phyloP scores from a whole-genome alignment of 2,797 vertebrate genomes.

The Bufotes viridis region DNA sequence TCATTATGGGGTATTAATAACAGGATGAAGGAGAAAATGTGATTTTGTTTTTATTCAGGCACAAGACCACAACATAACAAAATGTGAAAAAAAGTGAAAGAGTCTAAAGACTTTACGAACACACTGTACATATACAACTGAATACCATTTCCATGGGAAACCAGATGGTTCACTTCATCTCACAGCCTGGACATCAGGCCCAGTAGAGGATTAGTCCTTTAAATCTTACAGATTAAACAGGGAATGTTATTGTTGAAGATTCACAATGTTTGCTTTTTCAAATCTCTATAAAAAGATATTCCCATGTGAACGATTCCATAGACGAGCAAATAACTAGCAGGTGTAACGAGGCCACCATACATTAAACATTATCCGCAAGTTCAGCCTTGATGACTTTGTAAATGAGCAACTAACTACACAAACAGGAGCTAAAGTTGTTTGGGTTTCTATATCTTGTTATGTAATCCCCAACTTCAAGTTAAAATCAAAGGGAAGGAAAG shows the following conservation, averaged over 20 bases:
- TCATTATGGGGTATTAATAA: too few species aligned
- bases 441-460: background rate
- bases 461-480: background rate
- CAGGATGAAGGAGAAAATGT: too few species aligned
- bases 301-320: slow-evolving; percentile 4
- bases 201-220: too few species aligned
- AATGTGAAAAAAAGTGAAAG: too few species aligned
- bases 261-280: background rate
- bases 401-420: background rate
- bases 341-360: background rate
- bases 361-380: background rate
- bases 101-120: too few species aligned
- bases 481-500: background rate
- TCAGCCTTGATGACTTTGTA: slow-evolving; percentile 13
- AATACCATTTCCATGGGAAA: too few species aligned
- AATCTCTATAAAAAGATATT: background rate
- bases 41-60: too few species aligned
- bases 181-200: too few species aligned
- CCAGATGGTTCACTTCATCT: too few species aligned
- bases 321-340: background rate
- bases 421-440: background rate
- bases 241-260: background rate
- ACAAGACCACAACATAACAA: too few species aligned
- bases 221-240: too few species aligned
- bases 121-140: too few species aligned